Evolutionary conservation across 2,888 invertebrate species (phyloP), one percentile per base, ranked within the genome.

Genomic region (Perdita meconis): DNA sequence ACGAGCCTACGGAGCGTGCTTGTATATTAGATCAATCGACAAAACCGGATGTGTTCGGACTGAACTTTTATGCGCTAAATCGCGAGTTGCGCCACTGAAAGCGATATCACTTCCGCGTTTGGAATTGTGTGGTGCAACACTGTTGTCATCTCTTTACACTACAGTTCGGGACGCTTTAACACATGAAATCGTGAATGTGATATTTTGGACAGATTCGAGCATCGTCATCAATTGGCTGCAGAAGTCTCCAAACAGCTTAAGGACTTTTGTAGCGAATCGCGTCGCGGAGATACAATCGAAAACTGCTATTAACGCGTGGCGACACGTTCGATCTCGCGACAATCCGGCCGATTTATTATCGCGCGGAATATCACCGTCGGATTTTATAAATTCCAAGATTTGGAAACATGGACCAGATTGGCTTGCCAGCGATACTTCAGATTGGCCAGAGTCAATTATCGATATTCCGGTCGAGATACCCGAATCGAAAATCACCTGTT

Each of bases 401-500:
- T 44, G 59, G 59, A 26, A 12, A 3, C 19, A 44, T 12, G 59
- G 59, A 2, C 59, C 44, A 19, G 5, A 16, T 1, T 59, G 59
- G 42, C 44, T 59, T 5, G n/a, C n/a, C n/a, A 5, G 5, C n/a
- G 8, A 47, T 1, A 4, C 6, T 6, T 2, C 6, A 6, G 30
- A 0, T 1, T 47, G 47, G 34, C 22, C 47, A 0, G 1, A 34
- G 0, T 19, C 60, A 1, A 13, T 4, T 8, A 22, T n/a, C 4
- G 13, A 12, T 0, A 0, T 0, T 0, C 0, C 4, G 13, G 1
- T 2, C 0, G n/a, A 22, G 0, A 0, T 44, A 0, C 22, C 34
- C 0, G 47, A 47, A 47, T 0, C 19, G 0, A 2, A 34, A 34
- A n/a, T n/a, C n/a, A n/a, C n/a, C n/a, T n/a, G n/a, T n/a, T n/a